A percentile compares a stretch with the other conserved stretches of the same genome.
Conservation (phyloP, 2,888 invertebrate genomes). For the Hypselothyrea guttata region DNA sequence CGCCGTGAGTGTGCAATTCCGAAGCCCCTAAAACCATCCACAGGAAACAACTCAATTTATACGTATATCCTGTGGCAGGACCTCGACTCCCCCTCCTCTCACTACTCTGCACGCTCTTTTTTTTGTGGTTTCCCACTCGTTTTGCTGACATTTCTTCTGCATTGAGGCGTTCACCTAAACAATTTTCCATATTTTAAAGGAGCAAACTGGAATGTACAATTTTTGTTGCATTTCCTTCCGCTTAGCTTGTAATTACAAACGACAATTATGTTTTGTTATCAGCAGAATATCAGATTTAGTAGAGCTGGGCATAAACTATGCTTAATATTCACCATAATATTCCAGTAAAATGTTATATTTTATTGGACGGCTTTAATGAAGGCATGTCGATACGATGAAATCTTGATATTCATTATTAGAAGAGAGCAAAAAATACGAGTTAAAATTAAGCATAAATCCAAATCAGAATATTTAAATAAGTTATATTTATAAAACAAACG, state of each 20-base stretch:
- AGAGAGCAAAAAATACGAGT: too few relatives aligned
- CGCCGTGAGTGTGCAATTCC: slow-evolving; percentile 70
- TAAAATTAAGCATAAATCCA: too few relatives aligned
- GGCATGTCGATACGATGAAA: too few relatives aligned
- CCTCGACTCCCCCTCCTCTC: neutral
- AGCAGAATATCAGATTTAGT: too few relatives aligned
- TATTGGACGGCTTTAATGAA: too few relatives aligned
- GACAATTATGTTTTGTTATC: slow-evolving; percentile 10
- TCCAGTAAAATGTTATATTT: too few relatives aligned
- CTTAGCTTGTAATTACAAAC: slow-evolving; percentile 65
- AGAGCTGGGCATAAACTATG: too few relatives aligned
- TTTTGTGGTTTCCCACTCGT: slow-evolving; percentile 57
- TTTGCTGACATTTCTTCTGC: slow-evolving; percentile 48
- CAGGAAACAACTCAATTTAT: slow-evolving; percentile 74
- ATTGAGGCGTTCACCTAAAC: slow-evolving; percentile 13
- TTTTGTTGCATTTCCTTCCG: slow-evolving; percentile 63
- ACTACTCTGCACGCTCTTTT: slow-evolving; percentile 9
- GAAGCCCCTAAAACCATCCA: slow-evolving; percentile 18
- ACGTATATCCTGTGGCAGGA: slow-evolving; percentile 59
- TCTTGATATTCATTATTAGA: too few relatives aligned
- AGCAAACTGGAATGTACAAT: slow-evolving; percentile 7
- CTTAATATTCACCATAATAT: too few relatives aligned
- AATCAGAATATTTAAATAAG: too few relatives aligned
- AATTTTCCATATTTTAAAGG: slow-evolving; percentile 8
- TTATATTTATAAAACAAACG: too few relatives aligned